Evolutionary conservation across 2,113 vertebrate species (phyloP).

Genomic region (Scolopax mira): DNA sequence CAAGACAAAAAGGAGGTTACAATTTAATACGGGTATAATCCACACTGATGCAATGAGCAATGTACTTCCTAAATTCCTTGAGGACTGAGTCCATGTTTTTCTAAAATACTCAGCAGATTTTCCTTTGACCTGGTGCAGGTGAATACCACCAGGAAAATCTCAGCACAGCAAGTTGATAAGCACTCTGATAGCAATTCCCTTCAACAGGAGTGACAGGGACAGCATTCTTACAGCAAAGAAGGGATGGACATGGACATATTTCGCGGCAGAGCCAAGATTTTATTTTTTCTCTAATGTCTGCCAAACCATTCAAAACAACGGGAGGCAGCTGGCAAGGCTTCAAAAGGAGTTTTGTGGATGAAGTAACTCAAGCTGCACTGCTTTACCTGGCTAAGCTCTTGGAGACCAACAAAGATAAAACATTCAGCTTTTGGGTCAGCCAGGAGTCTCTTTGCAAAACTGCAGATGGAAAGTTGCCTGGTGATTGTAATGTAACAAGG

Average conservation of each 20-base stretch:
- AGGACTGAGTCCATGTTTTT: not conserved
- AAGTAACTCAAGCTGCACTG: conserved; percentile 28
- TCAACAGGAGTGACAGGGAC: not conserved
- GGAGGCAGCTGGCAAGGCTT: conserved; percentile 1
- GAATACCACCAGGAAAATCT: not conserved
- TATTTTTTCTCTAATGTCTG: not conserved
- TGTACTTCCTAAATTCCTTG: not conserved
- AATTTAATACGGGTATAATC: not conserved
- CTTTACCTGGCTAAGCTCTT: conserved; percentile 18
- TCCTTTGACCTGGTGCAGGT: not conserved
- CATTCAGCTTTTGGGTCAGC: not conserved
- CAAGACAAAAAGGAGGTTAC: not conserved
- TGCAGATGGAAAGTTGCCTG: not conserved
- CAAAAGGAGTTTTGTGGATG: conserved; percentile 1
- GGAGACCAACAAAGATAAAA: conserved; percentile 30
- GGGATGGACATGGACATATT: not conserved
- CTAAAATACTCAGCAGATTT: not conserved
- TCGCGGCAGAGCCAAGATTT: not conserved
- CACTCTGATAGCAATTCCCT: not conserved
- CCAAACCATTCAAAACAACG: conserved; percentile 26
- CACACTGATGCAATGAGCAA: not conserved
- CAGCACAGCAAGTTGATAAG: not conserved
- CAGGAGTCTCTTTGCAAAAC: not conserved
- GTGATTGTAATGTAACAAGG: not conserved
- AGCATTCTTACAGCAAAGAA: not conserved